These are phyloP conservation scores for Neopipo cinnamomea DNA, from an alignment of 2,113 vertebrate species.

Conservation along the genomic window DNA sequence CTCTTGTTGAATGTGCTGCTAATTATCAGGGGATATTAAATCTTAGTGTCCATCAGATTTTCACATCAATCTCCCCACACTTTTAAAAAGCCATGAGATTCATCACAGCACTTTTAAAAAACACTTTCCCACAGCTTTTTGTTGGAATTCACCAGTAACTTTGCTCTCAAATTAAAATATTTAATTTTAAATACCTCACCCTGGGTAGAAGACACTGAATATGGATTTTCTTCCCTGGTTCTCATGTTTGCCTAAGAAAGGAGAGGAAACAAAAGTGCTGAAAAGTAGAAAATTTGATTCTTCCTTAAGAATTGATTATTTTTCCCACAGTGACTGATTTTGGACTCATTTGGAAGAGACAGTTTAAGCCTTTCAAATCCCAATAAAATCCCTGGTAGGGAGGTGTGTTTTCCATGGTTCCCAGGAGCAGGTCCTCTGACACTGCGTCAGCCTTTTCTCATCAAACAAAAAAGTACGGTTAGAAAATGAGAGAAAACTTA, in stretches of 20 bases:
- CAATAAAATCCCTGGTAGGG: neutral
- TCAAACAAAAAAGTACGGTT: neutral
- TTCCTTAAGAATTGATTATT: neutral
- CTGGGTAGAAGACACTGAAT: neutral
- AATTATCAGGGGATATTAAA: conserved; percentile 49
- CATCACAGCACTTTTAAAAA: neutral
- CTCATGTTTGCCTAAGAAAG: neutral
- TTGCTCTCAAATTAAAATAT: neutral
- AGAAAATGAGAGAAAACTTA: neutral
- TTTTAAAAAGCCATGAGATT: conserved; percentile 28
- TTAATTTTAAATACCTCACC: neutral
- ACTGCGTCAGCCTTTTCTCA: neutral
- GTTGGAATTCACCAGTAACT: conserved; percentile 16
- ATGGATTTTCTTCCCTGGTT: neutral
- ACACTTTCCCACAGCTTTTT: neutral
- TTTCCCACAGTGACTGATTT: neutral
- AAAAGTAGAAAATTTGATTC: neutral
- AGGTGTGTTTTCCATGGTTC: neutral
- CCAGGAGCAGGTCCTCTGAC: neutral
- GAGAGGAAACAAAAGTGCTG: neutral
- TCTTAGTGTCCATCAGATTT: neutral
- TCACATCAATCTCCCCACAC: neutral
- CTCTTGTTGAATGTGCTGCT: neutral
- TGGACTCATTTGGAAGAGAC: neutral
- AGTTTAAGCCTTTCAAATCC: neutral